Conservation (phyloP, 2,888 invertebrate species). For the Chromoteleia sp. region DNA sequence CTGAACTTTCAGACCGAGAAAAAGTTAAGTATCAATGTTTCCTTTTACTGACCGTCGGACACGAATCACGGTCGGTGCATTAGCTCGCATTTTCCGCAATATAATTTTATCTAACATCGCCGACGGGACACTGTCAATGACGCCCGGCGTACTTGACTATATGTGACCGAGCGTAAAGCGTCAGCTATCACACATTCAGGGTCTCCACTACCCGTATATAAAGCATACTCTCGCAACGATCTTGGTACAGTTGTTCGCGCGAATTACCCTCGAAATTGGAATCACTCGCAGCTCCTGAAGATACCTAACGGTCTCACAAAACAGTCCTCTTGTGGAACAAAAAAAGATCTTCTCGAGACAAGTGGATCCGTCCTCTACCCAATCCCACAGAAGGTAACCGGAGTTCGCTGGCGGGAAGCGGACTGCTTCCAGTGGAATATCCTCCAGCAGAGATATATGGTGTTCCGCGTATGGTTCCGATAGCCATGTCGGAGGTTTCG, state of each 20-base stretch:
- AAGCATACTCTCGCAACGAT: conserved; percentile 50
- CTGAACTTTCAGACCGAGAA: neutral
- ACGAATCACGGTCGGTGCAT: conserved; percentile 28
- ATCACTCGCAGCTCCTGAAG: neutral
- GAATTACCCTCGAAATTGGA: conserved; percentile 30
- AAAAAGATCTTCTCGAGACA: neutral
- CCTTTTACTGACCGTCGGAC: conserved; percentile 18
- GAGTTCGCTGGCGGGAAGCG: no score
- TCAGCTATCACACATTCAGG: conserved; percentile 74
- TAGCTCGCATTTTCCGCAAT: conserved; percentile 23
- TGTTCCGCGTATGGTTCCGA: no score
- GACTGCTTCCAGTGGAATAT: no score
- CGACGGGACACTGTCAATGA: conserved; percentile 75
- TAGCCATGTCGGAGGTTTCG: conserved; percentile 14
- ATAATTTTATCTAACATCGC: conserved; percentile 26
- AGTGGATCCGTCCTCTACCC: no score
- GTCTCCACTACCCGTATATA: conserved; percentile 72
- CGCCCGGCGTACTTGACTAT: conserved; percentile 79
- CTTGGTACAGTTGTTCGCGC: conserved; percentile 42
- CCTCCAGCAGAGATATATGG: no score
- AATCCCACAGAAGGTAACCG: no score
- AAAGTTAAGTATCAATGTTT: conserved; percentile 1
- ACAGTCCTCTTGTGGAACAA: no score
- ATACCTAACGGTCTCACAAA: no score
- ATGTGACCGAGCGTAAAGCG: conserved; percentile 76